These are phyloP conservation scores for Diachasma alloeum DNA, from an alignment of 1,140 invertebrate species.

Conservation along the genomic window DNA sequence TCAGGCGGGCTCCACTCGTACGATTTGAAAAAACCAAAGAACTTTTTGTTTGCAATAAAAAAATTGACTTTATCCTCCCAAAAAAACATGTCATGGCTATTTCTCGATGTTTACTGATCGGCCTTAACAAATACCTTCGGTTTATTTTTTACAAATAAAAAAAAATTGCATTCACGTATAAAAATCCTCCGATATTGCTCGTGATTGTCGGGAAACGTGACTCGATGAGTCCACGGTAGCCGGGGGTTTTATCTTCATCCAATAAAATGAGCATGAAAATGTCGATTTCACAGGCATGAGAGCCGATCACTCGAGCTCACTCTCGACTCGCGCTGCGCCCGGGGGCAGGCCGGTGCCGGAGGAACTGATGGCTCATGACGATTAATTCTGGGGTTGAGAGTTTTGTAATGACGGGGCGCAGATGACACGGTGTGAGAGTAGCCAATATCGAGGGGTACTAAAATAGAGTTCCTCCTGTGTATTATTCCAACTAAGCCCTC, in stretches of 20 bases:
- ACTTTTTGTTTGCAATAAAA: no score
- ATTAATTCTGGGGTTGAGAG: background rate
- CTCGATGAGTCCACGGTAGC: slow-evolving; percentile 18
- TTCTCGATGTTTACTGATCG: no score
- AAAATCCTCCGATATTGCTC: background rate
- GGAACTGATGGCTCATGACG: slow-evolving; percentile 39
- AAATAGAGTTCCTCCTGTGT: slow-evolving; percentile 45
- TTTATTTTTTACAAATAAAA: no score
- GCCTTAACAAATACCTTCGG: no score
- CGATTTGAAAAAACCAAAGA: no score
- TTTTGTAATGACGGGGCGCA: slow-evolving; percentile 35
- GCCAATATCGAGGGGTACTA: slow-evolving; percentile 42
- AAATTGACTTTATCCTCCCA: no score
- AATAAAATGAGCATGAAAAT: slow-evolving; percentile 32
- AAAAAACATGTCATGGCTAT: no score
- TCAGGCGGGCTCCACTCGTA: no score
- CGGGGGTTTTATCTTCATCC: background rate
- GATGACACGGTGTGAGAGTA: slow-evolving; percentile 39
- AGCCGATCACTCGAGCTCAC: slow-evolving; percentile 11
- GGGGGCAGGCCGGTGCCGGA: background rate
- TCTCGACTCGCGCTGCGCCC: no score
- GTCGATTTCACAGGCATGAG: slow-evolving; percentile 34
- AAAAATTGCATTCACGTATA: no score
- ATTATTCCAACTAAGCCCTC: slow-evolving; percentile 42
- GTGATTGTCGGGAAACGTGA: background rate